Percentiles rank a stretch among this genome's conserved stretches.
These are phyloP conservation scores for Chaetops frenatus DNA, from an alignment of 2,113 vertebrate species.

Conservation along the genomic window DNA sequence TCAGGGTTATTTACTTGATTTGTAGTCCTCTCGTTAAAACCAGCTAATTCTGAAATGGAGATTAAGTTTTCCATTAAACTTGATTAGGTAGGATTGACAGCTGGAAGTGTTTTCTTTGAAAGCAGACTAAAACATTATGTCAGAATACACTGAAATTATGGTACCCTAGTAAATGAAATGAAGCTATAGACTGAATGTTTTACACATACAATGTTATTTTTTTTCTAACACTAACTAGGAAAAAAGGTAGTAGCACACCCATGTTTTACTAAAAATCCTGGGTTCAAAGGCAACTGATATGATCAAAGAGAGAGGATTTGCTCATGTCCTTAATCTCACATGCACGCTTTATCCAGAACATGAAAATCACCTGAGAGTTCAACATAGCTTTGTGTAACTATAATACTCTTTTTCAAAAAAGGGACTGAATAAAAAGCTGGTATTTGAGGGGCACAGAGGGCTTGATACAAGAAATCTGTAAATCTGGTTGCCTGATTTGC, in stretches of 20 bases:
- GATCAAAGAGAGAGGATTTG: background rate
- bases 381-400: background rate
- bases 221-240: background rate
- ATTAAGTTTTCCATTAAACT: background rate
- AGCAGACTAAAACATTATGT: background rate
- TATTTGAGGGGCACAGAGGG: background rate
- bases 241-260: background rate
- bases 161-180: background rate
- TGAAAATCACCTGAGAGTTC: background rate
- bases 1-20: background rate
- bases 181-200: background rate
- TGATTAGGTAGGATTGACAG: background rate
- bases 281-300: background rate
- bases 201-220: background rate
- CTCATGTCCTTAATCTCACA: background rate
- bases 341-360: background rate
- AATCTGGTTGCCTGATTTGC: background rate
- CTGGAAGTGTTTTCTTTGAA: background rate
- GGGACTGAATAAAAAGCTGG: background rate
- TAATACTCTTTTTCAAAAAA: background rate
- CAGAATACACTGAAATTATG: background rate
- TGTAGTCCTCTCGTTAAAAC: background rate
- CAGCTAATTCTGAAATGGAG: background rate
- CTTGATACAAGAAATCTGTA: background rate
- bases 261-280: background rate